These are phyloP conservation scores for Apomyelois bistriatella DNA, from an alignment of 2,888 invertebrate genomes.

Conservation along the genomic window DNA sequence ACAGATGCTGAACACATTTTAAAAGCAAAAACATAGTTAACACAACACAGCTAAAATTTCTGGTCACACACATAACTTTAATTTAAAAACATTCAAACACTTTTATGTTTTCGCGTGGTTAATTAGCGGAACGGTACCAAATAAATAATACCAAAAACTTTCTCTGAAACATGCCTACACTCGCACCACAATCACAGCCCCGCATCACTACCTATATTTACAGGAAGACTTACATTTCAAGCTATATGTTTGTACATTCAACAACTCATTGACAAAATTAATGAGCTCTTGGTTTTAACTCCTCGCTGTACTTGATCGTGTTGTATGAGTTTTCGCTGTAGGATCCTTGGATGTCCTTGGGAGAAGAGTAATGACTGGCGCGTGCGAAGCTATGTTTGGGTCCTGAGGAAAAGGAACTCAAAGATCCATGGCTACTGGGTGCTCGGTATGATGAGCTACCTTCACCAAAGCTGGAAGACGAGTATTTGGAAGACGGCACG, in stretches of 20 bases:
- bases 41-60: too few relatives aligned
- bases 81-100: too few relatives aligned
- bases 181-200: constrained; percentile 29
- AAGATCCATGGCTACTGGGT: constrained; percentile 49
- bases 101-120: constrained; percentile 13
- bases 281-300: constrained; percentile 59
- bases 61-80: too few relatives aligned
- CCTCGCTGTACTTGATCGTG: constrained; percentile 75
- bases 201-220: constrained; percentile 18
- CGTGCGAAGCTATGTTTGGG: constrained; percentile 59
- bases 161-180: constrained; percentile 32
- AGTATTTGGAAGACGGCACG: constrained; percentile 48
- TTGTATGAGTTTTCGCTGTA: constrained; percentile 68
- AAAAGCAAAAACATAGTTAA: too few relatives aligned
- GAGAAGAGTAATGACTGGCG: constrained; percentile 45
- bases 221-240: constrained; percentile 46
- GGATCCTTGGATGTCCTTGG: constrained; percentile 61
- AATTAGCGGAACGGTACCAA: constrained; percentile 56
- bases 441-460: constrained; percentile 56
- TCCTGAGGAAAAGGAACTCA: constrained; percentile 51
- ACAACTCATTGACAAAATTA: constrained; percentile 28
- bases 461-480: constrained; percentile 47
- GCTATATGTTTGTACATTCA: constrained; percentile 22
- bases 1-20: too few relatives aligned
- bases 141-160: constrained; percentile 49